Evolutionary conservation across 23 tunicate species (phyloP).

Genomic region (Aplidium turbinatum): DNA sequence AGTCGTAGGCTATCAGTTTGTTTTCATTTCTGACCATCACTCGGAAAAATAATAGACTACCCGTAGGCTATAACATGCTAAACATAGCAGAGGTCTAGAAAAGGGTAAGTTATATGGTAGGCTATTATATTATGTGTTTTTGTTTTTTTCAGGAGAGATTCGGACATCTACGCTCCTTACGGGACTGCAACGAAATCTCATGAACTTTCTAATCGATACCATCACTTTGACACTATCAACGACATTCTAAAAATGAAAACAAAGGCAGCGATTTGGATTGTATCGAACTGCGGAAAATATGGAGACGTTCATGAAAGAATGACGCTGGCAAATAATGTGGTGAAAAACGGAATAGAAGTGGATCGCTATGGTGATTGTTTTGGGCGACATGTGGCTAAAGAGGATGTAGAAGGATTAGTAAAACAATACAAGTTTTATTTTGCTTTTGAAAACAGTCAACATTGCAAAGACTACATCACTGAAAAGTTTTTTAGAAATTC

Average conservation of each 20-base stretch:
- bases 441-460: slow-evolving; percentile 21
- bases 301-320: slow-evolving; percentile 12
- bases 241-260: slow-evolving; percentile 9
- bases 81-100: too few relatives aligned
- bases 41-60: too few relatives aligned
- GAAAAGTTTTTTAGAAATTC: slow-evolving; percentile 23
- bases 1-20: too few relatives aligned
- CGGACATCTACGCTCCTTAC: background rate
- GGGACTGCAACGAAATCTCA: background rate
- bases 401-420: background rate
- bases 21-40: too few relatives aligned
- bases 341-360: slow-evolving; percentile 4
- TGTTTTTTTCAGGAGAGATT: background rate
- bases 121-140: too few relatives aligned
- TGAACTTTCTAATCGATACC: background rate
- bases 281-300: slow-evolving; percentile 9
- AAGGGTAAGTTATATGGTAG: too few relatives aligned
- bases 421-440: slow-evolving; percentile 25
- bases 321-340: background rate
- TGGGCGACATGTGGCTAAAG: background rate
- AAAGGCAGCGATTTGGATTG: slow-evolving; percentile 18
- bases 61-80: too few relatives aligned
- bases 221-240: background rate
- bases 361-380: slow-evolving; percentile 33
- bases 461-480: slow-evolving; percentile 31